These are phyloP conservation scores for Notarius quadriscutis DNA, from an alignment of 2,113 vertebrate genomes.

Conservation along the genomic window DNA sequence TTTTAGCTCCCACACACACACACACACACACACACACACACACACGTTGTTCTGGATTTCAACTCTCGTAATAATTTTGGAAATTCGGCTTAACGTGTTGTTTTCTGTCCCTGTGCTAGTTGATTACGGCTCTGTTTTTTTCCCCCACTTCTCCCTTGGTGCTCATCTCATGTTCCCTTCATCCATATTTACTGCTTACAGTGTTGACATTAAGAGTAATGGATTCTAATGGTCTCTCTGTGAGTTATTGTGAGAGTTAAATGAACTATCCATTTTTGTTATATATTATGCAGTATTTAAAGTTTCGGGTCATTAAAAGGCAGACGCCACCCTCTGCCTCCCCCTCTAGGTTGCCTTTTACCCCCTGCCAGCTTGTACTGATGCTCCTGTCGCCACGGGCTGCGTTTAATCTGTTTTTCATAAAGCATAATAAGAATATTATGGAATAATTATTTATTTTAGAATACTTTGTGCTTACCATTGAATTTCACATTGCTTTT, in stretches of 20 bases:
- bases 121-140: slow-evolving; percentile 68
- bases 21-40: no score
- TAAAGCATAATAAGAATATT: slow-evolving; percentile 71
- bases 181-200: slow-evolving; percentile 89
- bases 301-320: slow-evolving; percentile 99
- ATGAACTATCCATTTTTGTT: slow-evolving; percentile 98
- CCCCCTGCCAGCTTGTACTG: slow-evolving; percentile 83
- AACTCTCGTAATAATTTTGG: slow-evolving; percentile 24
- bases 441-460: slow-evolving; percentile 72
- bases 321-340: slow-evolving; percentile 87
- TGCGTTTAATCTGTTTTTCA: slow-evolving; percentile 77
- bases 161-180: slow-evolving; percentile 64
- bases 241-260: slow-evolving; percentile 92
- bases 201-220: slow-evolving; percentile 95
- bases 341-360: slow-evolving; percentile 86
- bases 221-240: slow-evolving; percentile 94
- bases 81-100: slow-evolving; percentile 45
- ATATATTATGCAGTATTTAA: slow-evolving; percentile 99
- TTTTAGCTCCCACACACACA: neutral
- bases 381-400: slow-evolving; percentile 86
- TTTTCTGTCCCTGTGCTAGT: slow-evolving; percentile 54
- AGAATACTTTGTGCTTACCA: slow-evolving; percentile 56
- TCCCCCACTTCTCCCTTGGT: slow-evolving; percentile 49
- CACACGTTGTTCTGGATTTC: neutral
- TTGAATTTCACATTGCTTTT: slow-evolving; percentile 56